phyloP scores from a whole-genome alignment of 1,140 invertebrate species.

The Micrasema minimum region DNA sequence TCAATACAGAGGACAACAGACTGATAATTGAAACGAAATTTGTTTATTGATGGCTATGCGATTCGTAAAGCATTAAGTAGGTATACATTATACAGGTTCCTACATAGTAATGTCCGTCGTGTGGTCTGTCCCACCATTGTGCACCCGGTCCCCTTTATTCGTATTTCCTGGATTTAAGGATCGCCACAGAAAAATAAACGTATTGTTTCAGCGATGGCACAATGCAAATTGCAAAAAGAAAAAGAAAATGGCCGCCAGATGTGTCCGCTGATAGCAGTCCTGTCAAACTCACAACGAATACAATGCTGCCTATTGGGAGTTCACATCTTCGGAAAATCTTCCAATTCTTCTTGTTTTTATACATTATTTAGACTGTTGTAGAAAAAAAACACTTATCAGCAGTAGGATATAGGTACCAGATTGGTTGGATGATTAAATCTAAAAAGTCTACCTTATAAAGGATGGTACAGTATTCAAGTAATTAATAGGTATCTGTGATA shows the following conservation, averaged over 20 bases:
- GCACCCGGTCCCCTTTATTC: conserved; percentile 32
- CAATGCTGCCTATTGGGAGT: conserved; percentile 17
- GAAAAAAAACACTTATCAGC: neutral
- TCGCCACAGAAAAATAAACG: conserved; percentile 38
- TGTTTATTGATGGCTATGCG: no score
- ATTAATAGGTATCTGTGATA: no score
- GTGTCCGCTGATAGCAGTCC: conserved; percentile 40
- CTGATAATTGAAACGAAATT: no score
- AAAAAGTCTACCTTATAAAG: no score
- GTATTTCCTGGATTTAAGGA: conserved; percentile 43
- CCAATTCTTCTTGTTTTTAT: no score
- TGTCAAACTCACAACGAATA: conserved; percentile 26
- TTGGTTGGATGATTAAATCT: no score
- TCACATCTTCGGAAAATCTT: conserved; percentile 2
- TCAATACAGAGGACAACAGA: no score
- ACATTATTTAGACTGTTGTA: neutral
- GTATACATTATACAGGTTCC: no score
- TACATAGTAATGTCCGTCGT: conserved; percentile 4
- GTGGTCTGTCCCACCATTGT: conserved; percentile 34
- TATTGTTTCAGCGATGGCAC: conserved; percentile 48
- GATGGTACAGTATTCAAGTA: no score
- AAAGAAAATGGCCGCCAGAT: conserved; percentile 36
- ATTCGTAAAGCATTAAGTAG: no score
- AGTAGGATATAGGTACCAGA: neutral
- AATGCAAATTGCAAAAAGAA: conserved; percentile 45